phyloP scores from a whole-genome alignment of 2,888 invertebrate genomes.

The Sphaerophoria rueppellii region DNA sequence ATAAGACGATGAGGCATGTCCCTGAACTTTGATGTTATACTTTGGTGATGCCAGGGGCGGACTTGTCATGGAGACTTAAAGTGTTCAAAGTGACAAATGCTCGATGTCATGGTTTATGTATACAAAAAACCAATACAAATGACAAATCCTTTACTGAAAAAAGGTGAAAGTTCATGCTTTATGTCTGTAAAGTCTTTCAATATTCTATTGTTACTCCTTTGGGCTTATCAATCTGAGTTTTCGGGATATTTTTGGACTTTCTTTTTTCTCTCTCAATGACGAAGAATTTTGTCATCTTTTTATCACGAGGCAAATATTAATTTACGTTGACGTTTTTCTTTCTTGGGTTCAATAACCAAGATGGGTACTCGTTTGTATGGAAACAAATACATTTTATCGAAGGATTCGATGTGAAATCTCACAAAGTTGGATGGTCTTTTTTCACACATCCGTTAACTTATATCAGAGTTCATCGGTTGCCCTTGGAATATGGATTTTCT shows the following conservation, averaged over 20 bases:
- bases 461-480: too few relatives aligned
- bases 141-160: background rate
- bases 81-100: too few relatives aligned
- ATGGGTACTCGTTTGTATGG: background rate
- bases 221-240: conserved; percentile 1
- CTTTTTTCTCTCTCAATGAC: background rate
- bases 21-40: conserved; percentile 28
- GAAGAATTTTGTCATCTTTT: background rate
- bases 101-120: too few relatives aligned
- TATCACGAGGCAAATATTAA: conserved; percentile 4
- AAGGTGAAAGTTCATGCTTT: conserved; percentile 16
- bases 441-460: too few relatives aligned
- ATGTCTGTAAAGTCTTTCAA: conserved; percentile 11
- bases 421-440: too few relatives aligned
- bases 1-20: conserved; percentile 12
- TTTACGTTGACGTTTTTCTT: conserved; percentile 16
- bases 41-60: background rate
- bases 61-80: background rate
- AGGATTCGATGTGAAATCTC: background rate
- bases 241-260: background rate
- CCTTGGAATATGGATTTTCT: too few relatives aligned
- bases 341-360: conserved; percentile 9
- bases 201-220: conserved; percentile 20
- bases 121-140: too few relatives aligned
- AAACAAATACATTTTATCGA: background rate